Evolutionary conservation across 2,888 invertebrate species (phyloP).

Genomic region (Fragum whitleyi): DNA sequence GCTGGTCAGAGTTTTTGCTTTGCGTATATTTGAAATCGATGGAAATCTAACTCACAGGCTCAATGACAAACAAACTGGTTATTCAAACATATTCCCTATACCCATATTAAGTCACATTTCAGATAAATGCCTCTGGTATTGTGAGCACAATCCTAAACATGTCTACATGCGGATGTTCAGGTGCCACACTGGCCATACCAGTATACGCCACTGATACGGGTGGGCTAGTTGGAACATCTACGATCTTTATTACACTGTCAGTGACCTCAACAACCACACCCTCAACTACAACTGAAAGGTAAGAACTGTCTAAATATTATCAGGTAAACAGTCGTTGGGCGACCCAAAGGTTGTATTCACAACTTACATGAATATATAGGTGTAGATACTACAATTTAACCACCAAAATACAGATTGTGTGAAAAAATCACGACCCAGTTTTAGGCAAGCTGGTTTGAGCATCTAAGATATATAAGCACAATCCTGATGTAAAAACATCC

Average conservation of each 20-base stretch:
- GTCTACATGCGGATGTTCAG: slow-evolving; percentile 15
- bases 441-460: too few relatives aligned
- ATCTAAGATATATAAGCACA: too few relatives aligned
- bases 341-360: background rate
- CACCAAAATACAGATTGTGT: background rate
- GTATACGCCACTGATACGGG: slow-evolving; percentile 26
- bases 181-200: slow-evolving; percentile 12
- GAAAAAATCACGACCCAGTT: too few relatives aligned
- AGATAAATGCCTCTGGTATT: background rate
- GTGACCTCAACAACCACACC: slow-evolving; percentile 3
- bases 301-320: too few relatives aligned
- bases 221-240: slow-evolving; percentile 9
- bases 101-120: too few relatives aligned
- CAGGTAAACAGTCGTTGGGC: background rate
- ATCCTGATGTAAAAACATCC: too few relatives aligned
- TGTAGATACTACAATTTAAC: background rate
- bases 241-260: slow-evolving; percentile 9
- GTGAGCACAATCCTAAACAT: slow-evolving; percentile 12
- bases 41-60: too few relatives aligned
- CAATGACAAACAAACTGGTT: too few relatives aligned
- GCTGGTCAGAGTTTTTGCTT: too few relatives aligned
- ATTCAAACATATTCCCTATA: too few relatives aligned
- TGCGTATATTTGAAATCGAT: too few relatives aligned
- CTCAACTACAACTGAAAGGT: slow-evolving; percentile 5
- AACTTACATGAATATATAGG: background rate